Evolutionary conservation across 2,888 invertebrate species (phyloP), one percentile per base, ranked within the genome.

Genomic region (Torymus texanus): DNA sequence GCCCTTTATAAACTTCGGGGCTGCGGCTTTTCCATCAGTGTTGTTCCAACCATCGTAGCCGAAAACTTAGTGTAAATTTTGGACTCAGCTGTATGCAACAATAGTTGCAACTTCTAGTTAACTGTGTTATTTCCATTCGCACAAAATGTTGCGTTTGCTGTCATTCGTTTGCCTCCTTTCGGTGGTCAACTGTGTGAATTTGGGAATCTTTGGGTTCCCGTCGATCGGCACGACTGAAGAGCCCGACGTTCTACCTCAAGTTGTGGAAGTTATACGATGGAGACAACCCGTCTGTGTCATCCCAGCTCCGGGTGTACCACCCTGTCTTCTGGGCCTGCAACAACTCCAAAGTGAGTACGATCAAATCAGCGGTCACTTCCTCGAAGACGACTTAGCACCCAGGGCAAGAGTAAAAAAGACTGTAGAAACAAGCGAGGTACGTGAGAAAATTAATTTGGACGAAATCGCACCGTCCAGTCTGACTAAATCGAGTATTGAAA

Each of bases 211-310:
- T 2, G 21, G 61, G 1, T 1, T 70, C 4, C 24, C 59, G 0
- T n/a, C 29, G 13, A 10, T 51, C 5, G 2, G 14, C 12, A 3
- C 12, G 1, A 2, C 13, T 1, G 13, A 61, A 11, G 14, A 53
- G 10, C 18, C 11, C 2, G 5, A 29, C 3, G 8, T 5, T 8
- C 11, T 21, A 0, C 51, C 53, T 5, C 67, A 62, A n/a, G 21
- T 72, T 1, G 65, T 75, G n/a, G 75, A 75, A 21, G 11, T 72
- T 2, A 18, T 75, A 1, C 55, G 62, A 14, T 79, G 79, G 75
- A 53, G 51, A 4, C 79, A 79, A 18, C 79, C 79, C 12, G 21
- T 79, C 13, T 75, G 79, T 51, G 3, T 78, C 0, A 0, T 29
- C 12, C 41, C 55, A 0, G 50, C 55, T 2, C 5, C 1, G 12